Evolutionary conservation across 2,888 invertebrate species (phyloP).

Genomic region (Acleris laterana): DNA sequence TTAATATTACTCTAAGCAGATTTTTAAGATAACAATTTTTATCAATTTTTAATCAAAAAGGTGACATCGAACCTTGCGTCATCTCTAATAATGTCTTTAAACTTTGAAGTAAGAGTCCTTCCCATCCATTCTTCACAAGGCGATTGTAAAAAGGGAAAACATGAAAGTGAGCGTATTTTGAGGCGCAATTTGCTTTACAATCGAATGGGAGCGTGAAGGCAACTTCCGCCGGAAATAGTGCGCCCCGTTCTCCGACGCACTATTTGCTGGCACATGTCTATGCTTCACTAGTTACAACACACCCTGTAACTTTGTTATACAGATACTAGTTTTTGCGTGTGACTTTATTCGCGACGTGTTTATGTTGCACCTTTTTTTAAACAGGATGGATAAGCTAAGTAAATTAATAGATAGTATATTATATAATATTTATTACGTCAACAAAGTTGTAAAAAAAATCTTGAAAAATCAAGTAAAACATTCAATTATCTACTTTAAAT

Average conservation of each 20-base stretch:
- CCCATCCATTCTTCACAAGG: constrained; percentile 26
- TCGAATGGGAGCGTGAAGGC: constrained; percentile 21
- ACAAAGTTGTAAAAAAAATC: no score
- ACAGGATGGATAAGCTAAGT: no score
- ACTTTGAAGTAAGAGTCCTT: constrained; percentile 8
- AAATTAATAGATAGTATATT: no score
- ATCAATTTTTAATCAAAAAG: neutral
- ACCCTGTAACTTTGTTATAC: neutral
- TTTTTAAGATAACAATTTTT: no score
- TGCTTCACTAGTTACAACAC: neutral
- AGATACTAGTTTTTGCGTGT: neutral
- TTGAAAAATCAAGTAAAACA: no score
- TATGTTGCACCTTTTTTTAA: no score
- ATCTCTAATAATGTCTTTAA: constrained; percentile 5
- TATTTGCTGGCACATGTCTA: constrained; percentile 15
- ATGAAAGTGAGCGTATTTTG: constrained; percentile 36
- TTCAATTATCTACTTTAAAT: no score
- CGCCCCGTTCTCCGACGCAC: constrained; percentile 11
- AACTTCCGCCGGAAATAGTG: constrained; percentile 33
- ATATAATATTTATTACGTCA: no score
- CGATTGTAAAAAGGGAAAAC: constrained; percentile 33
- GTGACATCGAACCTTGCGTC: neutral
- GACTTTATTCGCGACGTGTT: neutral
- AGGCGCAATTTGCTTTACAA: constrained; percentile 38
- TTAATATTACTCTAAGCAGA: neutral